Conservation (phyloP, 37 sponge, comb jelly and placozoan genomes). For the Ephydatia muelleri region DNA sequence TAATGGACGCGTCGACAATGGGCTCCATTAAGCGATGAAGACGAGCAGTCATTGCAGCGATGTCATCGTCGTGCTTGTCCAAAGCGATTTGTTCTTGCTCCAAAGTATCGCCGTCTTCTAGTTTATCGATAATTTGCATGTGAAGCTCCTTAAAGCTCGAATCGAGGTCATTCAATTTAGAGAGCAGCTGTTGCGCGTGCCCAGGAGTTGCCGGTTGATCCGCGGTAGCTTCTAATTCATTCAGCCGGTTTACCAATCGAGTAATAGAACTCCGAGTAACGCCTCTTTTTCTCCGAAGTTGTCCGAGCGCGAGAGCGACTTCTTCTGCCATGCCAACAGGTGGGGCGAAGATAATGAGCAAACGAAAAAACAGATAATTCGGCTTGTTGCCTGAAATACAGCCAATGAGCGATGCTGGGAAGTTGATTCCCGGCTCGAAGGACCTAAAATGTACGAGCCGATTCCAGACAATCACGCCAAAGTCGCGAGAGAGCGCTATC, state of each 20-base stretch:
- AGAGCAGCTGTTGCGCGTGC: conserved; percentile 17
- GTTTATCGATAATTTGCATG: conserved; percentile 33
- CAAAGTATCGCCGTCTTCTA: conserved; percentile 13
- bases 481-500: no score
- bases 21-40: conserved; percentile 10
- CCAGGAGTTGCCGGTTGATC: conserved; percentile 48
- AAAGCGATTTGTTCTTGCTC: conserved; percentile 14
- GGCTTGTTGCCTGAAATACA: background rate
- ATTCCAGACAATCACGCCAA: background rate
- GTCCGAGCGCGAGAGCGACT: background rate
- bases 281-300: background rate
- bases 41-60: conserved; percentile 7
- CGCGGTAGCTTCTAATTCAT: conserved; percentile 22
- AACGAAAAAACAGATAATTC: background rate
- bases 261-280: conserved; percentile 5
- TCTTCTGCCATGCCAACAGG: background rate
- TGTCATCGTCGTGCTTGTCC: conserved; percentile 41
- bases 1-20: background rate
- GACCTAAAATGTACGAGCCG: conserved; percentile 23
- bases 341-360: background rate
- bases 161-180: conserved; percentile 28
- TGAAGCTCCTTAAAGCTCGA: conserved; percentile 26
- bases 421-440: conserved; percentile 27
- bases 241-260: background rate
- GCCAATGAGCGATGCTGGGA: background rate